phyloP scores from a whole-genome alignment of 1,140 invertebrate genomes.

The Homarus americanus region DNA sequence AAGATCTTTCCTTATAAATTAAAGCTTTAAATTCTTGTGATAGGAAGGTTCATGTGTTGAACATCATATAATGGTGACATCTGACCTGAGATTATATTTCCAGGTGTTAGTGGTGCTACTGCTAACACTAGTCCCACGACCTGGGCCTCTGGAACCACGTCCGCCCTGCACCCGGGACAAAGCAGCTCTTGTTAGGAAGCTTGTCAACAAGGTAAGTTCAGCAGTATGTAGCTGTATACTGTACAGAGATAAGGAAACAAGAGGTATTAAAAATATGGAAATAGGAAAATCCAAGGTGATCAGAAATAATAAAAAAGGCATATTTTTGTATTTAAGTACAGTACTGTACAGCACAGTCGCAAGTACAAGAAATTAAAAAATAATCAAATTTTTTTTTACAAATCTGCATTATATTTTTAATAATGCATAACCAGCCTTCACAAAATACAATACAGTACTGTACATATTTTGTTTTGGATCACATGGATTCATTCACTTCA shows the following conservation, averaged over 20 bases:
- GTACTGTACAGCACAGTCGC: not conserved
- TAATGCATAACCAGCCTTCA: not conserved
- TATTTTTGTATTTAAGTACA: not conserved
- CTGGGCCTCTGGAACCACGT: conserved; percentile 89
- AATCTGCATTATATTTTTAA: not conserved
- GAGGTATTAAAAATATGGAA: too few relatives aligned
- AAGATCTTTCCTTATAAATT: too few relatives aligned
- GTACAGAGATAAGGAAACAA: too few relatives aligned
- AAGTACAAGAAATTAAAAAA: not conserved
- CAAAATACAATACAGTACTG: not conserved
- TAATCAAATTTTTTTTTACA: not conserved
- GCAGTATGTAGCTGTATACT: not conserved
- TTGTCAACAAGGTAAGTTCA: conserved; percentile 88
- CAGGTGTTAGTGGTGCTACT: conserved; percentile 88
- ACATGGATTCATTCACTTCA: not conserved
- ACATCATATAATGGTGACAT: too few relatives aligned
- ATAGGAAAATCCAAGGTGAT: not conserved
- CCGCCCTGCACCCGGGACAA: conserved; percentile 92
- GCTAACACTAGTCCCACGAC: conserved; percentile 90
- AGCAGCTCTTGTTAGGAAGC: conserved; percentile 90
- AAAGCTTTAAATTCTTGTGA: too few relatives aligned
- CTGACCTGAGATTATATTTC: conserved; percentile 70
- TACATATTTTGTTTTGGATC: not conserved
- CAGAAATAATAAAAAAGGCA: not conserved
- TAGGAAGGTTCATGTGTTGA: too few relatives aligned